Evolutionary conservation across 2,888 invertebrate genomes (phyloP).

Genomic region (Catocala sponsa): DNA sequence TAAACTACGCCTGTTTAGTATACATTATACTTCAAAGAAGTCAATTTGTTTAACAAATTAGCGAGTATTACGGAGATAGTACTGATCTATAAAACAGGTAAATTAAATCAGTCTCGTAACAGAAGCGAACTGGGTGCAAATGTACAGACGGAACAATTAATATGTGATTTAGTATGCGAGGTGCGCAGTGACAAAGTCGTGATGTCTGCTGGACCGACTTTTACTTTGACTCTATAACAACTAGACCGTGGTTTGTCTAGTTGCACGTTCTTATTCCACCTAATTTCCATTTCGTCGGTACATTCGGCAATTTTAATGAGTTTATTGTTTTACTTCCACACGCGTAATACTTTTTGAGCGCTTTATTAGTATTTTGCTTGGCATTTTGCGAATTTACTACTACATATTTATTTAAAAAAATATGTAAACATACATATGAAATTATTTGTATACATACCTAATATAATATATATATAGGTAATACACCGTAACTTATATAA

Average conservation of each 20-base stretch:
- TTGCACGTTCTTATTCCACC: slow-evolving; percentile 36
- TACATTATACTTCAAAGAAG: neutral
- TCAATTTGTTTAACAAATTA: slow-evolving; percentile 19
- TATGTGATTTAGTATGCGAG: slow-evolving; percentile 45
- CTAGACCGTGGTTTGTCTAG: slow-evolving; percentile 60
- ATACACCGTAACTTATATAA: too few species aligned
- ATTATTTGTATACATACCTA: too few species aligned
- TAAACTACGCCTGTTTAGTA: neutral
- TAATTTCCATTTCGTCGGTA: slow-evolving; percentile 52
- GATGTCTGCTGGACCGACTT: slow-evolving; percentile 50
- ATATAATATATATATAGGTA: too few species aligned
- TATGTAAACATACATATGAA: too few species aligned
- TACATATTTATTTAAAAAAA: too few species aligned
- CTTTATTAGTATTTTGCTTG: slow-evolving; percentile 5
- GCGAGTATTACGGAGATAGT: slow-evolving; percentile 6
- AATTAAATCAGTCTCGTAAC: slow-evolving; percentile 13
- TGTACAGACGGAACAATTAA: slow-evolving; percentile 40
- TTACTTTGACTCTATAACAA: slow-evolving; percentile 54
- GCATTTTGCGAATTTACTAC: too few species aligned
- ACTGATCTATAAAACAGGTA: slow-evolving; percentile 4
- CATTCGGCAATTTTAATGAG: slow-evolving; percentile 41
- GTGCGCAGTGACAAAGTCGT: slow-evolving; percentile 43
- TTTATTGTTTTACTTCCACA: slow-evolving; percentile 20
- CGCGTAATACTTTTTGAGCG: slow-evolving; percentile 1
- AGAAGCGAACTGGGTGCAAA: slow-evolving; percentile 1